These are phyloP conservation scores for Morone chrysops DNA, from an alignment of 2,113 vertebrate genomes.

Conservation along the genomic window DNA sequence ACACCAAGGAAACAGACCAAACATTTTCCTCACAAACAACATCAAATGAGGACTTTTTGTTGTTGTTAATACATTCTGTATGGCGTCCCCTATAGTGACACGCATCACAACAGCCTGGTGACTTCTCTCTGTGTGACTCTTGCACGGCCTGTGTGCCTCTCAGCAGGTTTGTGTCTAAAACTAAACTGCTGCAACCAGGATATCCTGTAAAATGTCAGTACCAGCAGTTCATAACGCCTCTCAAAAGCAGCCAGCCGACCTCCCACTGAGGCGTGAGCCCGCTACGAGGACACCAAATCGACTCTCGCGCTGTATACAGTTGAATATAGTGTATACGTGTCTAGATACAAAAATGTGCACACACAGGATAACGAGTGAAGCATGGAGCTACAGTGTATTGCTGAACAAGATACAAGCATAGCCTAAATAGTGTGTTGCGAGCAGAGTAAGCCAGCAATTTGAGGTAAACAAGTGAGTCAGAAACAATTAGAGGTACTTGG, in stretches of 20 bases:
- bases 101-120: neutral
- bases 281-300: constrained; percentile 8
- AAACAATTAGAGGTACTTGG: constrained; percentile 63
- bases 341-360: constrained; percentile 11
- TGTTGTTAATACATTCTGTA: neutral
- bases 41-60: neutral
- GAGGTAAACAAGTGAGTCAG: constrained; percentile 72
- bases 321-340: neutral
- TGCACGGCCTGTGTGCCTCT: neutral
- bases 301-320: neutral
- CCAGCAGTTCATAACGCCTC: constrained; percentile 38
- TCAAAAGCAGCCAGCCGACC: constrained; percentile 35
- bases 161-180: constrained; percentile 42
- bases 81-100: neutral
- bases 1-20: neutral
- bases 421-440: constrained; percentile 24
- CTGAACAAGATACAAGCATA: constrained; percentile 25
- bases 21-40: neutral
- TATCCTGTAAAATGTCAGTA: constrained; percentile 81
- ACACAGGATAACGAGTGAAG: constrained; percentile 5
- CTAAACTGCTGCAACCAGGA: constrained; percentile 77
- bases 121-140: constrained; percentile 14
- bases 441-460: constrained; percentile 45
- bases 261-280: neutral
- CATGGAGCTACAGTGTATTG: neutral